Percentiles rank a stretch among this genome's conserved stretches.
Conservation (phyloP, 2,113 vertebrate species). For the Dromiciops gliroides region DNA sequence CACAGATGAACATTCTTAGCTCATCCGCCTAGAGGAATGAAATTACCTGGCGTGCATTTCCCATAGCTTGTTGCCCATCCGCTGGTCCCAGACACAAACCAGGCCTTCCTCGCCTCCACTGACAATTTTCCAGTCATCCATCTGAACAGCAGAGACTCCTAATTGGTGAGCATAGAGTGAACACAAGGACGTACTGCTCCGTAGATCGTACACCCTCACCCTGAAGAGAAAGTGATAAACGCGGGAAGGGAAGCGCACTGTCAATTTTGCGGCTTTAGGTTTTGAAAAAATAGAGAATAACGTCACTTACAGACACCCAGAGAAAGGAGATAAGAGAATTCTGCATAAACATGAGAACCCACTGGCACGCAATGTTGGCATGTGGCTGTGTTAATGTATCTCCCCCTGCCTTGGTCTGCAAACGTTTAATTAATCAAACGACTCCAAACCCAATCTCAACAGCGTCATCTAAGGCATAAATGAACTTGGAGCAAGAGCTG, state of each 20-base stretch:
- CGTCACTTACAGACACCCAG: background rate
- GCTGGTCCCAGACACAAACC: slow-evolving; percentile 95
- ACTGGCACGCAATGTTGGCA: rapidly evolving
- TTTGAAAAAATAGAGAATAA: background rate
- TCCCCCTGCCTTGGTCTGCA: background rate
- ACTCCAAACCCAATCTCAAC: background rate
- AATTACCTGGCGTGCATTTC: slow-evolving; percentile 96
- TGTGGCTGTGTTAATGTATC: background rate
- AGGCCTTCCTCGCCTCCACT: slow-evolving; percentile 94
- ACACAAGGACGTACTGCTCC: slow-evolving; percentile 78
- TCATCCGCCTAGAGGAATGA: background rate
- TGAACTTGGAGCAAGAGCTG: background rate
- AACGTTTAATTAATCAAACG: background rate
- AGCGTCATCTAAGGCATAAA: background rate
- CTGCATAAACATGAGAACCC: rapidly evolving
- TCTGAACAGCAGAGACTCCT: slow-evolving; percentile 90
- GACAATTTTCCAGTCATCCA: slow-evolving; percentile 96
- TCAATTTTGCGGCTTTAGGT: background rate
- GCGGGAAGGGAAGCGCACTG: background rate
- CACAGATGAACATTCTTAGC: background rate
- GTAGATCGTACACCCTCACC: slow-evolving; percentile 92
- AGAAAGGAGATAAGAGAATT: background rate
- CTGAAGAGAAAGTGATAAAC: slow-evolving; percentile 71
- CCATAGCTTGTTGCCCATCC: slow-evolving; percentile 94
- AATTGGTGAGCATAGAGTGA: slow-evolving; percentile 93